These are phyloP conservation scores for Agelas oroides DNA, from an alignment of 37 sponge, comb jelly and placozoan species.

Conservation along the genomic window DNA sequence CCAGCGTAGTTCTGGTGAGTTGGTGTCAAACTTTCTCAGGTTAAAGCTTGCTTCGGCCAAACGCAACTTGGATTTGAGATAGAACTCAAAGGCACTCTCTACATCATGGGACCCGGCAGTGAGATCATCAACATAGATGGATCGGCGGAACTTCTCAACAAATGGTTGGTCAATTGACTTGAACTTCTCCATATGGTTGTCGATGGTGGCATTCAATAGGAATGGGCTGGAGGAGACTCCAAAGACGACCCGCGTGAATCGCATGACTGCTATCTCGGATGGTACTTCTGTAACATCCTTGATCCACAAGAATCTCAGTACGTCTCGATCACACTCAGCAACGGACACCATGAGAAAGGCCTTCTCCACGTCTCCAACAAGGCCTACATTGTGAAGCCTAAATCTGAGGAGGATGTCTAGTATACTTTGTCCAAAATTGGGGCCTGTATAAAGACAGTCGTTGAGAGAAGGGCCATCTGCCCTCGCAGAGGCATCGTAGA, in stretches of 20 bases:
- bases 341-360: slow-evolving; percentile 40
- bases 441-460: too few relatives aligned
- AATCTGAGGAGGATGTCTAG: too few relatives aligned
- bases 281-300: not conserved
- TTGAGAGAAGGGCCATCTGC: too few relatives aligned
- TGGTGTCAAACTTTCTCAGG: slow-evolving; percentile 23
- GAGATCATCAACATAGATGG: slow-evolving; percentile 30
- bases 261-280: not conserved
- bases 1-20: not conserved
- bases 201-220: slow-evolving; percentile 23
- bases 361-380: slow-evolving; percentile 33
- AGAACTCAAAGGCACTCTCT: not conserved
- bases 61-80: not conserved
- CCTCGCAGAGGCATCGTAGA: too few relatives aligned
- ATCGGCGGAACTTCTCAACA: not conserved
- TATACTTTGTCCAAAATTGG: too few relatives aligned
- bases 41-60: slow-evolving; percentile 11
- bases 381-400: slow-evolving; percentile 1
- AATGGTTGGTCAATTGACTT: not conserved
- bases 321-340: slow-evolving; percentile 5
- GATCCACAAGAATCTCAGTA: slow-evolving; percentile 31
- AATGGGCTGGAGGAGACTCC: slow-evolving; percentile 36
- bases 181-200: slow-evolving; percentile 17
- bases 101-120: not conserved
- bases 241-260: slow-evolving; percentile 28